Base-by-base conservation (phyloP, 2,113 vertebrate species). In the Colistium nudipinnis region DNA sequence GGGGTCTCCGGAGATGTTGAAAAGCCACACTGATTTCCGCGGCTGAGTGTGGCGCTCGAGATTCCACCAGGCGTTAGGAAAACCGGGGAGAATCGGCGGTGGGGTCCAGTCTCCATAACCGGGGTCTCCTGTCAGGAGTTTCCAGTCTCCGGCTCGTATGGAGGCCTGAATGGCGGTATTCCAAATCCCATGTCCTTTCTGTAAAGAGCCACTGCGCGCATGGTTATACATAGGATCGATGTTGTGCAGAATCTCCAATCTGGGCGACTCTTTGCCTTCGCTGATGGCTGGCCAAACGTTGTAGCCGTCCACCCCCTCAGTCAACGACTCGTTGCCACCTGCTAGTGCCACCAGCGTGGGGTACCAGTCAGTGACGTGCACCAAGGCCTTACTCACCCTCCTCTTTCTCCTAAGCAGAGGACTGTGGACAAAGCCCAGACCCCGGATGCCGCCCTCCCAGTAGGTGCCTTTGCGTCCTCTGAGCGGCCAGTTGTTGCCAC, bases 291-390 rank as follows among this genome's bases (percentile, higher is more conserved):
- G 87, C 98, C 98, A 99, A 57, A 97, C 92, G 0, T 99, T 87
- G 33, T 94, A 95, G 9, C 98, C 98, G 33, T 99, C 98, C 16
- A 99, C 71, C 4, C 91, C 90, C 0, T 96, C 90, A 0, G 89
- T 91, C 0, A 81, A 88, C 2, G 96, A 95, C 49, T 94, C 63
- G 8, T 95, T 95, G 16, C 95, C 96, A 16, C 95, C 93, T 0
- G 96, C 97, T 77, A 99, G 90, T 12, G 90, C 88, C 49, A 98
- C 94, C 41, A 99, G 87, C 4, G 98, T 99, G 0, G 98, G 98
- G 77, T 98, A 98, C 98, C 98, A 99, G 86, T 99, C 98, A 0
- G 96, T 99, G 88, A 99, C 98, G 77, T 99, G 98, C 41, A 98
- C 89, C 73, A 99, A 80, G 0, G 95, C 95, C 83, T 92, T 92